A percentile compares a stretch with the other conserved stretches of the same genome.
Conservation (phyloP, 2,113 vertebrate species). For the Ibidorhyncha struthersii region DNA sequence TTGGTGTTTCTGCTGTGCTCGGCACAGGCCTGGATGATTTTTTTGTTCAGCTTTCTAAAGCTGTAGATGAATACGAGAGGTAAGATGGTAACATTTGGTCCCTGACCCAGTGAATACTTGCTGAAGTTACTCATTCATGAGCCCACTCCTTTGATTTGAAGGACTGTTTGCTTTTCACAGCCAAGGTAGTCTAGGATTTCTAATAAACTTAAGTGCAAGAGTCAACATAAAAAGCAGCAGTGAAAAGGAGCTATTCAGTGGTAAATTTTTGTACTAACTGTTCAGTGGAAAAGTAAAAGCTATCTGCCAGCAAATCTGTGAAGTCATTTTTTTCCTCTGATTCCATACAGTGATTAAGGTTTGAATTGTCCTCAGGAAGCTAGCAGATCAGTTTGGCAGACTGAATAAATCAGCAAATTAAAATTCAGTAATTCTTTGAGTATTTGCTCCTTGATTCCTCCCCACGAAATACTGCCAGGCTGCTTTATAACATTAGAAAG, state of each 20-base stretch:
- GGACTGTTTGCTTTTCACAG: not conserved
- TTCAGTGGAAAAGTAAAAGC: not conserved
- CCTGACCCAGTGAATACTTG: not conserved
- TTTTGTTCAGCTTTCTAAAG: conserved; percentile 86
- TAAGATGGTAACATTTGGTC: conserved; percentile 57
- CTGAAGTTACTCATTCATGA: not conserved
- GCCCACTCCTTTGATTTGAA: not conserved
- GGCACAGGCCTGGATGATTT: conserved; percentile 91
- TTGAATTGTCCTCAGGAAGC: not conserved
- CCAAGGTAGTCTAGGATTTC: not conserved
- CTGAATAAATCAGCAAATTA: not conserved
- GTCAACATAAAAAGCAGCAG: not conserved
- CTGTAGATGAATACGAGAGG: conserved; percentile 91
- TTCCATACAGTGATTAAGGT: not conserved
- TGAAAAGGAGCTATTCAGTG: not conserved
- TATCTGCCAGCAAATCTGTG: not conserved
- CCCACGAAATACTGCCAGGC: not conserved
- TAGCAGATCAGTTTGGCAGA: not conserved
- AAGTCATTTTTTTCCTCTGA: not conserved
- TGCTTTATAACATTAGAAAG: not conserved
- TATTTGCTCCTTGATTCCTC: not conserved
- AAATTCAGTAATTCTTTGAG: not conserved
- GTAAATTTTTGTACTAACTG: not conserved
- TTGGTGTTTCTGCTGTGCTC: conserved; percentile 90
- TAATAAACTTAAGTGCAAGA: not conserved